Evolutionary conservation across 30 jellyfish, hydroid and myxozoan species (phyloP).

Genomic region (Chironex yamaguchii): DNA sequence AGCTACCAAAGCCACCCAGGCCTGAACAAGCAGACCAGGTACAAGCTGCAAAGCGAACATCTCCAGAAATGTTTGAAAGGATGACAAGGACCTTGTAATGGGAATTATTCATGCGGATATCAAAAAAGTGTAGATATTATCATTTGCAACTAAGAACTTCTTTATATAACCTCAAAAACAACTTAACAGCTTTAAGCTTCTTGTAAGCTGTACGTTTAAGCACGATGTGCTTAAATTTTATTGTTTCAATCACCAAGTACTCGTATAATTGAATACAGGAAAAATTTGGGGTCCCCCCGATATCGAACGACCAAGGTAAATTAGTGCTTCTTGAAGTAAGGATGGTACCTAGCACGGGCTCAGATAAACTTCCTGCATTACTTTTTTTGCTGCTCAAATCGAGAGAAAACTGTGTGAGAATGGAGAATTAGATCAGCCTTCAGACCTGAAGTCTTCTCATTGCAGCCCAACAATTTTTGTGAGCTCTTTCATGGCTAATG

Average conservation of each 20-base stretch:
- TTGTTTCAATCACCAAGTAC: conserved; percentile 12
- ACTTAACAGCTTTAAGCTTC: neutral
- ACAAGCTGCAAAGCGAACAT: conserved; percentile 21
- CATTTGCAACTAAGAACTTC: neutral
- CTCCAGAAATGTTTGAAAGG: conserved; percentile 9
- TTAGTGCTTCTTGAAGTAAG: neutral
- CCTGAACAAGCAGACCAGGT: conserved; percentile 6
- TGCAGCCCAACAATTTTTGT: no score
- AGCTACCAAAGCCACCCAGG: conserved; percentile 4
- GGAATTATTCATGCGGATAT: neutral
- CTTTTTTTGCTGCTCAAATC: no score
- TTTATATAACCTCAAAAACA: neutral
- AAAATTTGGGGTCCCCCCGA: conserved; percentile 27
- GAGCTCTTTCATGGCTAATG: no score
- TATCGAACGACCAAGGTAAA: conserved; percentile 34
- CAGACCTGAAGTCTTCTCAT: no score
- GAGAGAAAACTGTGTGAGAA: no score
- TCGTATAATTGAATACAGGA: conserved; percentile 26
- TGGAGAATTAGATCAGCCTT: no score
- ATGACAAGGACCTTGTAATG: neutral
- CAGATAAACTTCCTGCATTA: no score
- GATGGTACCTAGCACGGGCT: no score
- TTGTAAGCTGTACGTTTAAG: conserved; percentile 7
- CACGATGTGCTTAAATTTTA: neutral
- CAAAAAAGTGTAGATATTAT: no score